phyloP scores from a whole-genome alignment of 2,888 invertebrate species.

The Ditula angustiorana region DNA sequence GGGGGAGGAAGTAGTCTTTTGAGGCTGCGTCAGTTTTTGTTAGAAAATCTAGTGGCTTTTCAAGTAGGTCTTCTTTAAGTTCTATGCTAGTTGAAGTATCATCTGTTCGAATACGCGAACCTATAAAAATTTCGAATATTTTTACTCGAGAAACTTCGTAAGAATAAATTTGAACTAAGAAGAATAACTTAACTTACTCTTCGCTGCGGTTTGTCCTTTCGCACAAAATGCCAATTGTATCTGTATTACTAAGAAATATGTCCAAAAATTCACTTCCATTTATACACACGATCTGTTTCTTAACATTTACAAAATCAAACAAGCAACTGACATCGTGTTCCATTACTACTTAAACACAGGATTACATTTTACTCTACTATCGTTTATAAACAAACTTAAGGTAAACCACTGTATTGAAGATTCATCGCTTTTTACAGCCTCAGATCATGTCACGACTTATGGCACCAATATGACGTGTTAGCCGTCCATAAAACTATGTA shows the following conservation, averaged over 20 bases:
- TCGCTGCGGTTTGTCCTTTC: slow-evolving; percentile 60
- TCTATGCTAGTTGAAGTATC: slow-evolving; percentile 45
- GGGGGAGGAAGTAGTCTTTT: slow-evolving; percentile 73
- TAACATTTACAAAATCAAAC: slow-evolving; percentile 63
- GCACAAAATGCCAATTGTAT: slow-evolving; percentile 59
- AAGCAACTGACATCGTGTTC: slow-evolving; percentile 66
- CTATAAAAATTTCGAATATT: slow-evolving; percentile 54
- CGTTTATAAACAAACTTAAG: not conserved
- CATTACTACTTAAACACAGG: slow-evolving; percentile 64
- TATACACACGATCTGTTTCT: slow-evolving; percentile 62
- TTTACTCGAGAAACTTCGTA: not conserved
- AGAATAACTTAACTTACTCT: slow-evolving; percentile 61
- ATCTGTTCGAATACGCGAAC: slow-evolving; percentile 50
- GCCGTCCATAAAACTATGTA: slow-evolving; percentile 16
- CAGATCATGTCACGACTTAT: slow-evolving; percentile 17
- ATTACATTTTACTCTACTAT: slow-evolving; percentile 42
- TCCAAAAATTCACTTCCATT: slow-evolving; percentile 81
- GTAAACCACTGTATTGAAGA: not conserved
- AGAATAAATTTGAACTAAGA: not conserved
- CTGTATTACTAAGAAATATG: slow-evolving; percentile 63
- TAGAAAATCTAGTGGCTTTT: slow-evolving; percentile 64
- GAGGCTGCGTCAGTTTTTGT: slow-evolving; percentile 57
- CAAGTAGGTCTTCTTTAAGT: slow-evolving; percentile 51
- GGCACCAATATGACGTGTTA: not conserved
- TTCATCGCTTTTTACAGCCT: not conserved